Base-by-base conservation (phyloP, 2,797 vertebrate genomes). In the Parauchenoglanis ngamensis region DNA sequence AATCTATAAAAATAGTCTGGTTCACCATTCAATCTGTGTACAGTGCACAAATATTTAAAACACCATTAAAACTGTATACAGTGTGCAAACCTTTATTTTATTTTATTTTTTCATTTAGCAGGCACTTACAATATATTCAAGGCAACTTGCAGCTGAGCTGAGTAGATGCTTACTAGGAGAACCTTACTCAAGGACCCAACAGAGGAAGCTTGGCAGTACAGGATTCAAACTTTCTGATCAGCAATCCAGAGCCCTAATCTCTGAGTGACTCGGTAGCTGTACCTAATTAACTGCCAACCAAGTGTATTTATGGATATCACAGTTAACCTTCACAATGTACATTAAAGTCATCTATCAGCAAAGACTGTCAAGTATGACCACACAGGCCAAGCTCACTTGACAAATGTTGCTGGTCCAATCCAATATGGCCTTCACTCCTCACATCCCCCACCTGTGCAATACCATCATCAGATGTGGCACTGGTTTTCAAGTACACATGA, bases 361-460 rank as follows among this genome's bases (percentile, higher is more conserved):
- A 83, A 67, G 17, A 7, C 46, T 2, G 8, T 83, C 35, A 40
- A 35, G 23, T 63, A n/a, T 83, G 63, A 3, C 40, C 35, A 63
- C 28, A 15, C 25, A 1, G 49, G 25, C 13, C 13, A 46, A 65
- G 13, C 80, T 83, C 46, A 83, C 28, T 35, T 68, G 63, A 83
- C 46, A 83, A 83, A 83, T 83, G 63, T 83, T 35, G 10, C 46
- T 31, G 46, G 44, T 54, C 28, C 46, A 83, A 23, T 52, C 28
- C 49, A 54, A 44, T n/a, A 73, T 40, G 54, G 40, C 83, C 68
- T 84, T 84, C 83, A 72, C 56, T 72, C 73, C 67, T 25, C 56
- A 40, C 52, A 56, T 57, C 12, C 49, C 61, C 49, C 67, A 35
- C 52, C 31, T 57, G 52, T 70, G 65, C 40, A 84, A 84, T 70